Conservation (phyloP, 1,140 invertebrate genomes). For the Microplitis demolitor region DNA sequence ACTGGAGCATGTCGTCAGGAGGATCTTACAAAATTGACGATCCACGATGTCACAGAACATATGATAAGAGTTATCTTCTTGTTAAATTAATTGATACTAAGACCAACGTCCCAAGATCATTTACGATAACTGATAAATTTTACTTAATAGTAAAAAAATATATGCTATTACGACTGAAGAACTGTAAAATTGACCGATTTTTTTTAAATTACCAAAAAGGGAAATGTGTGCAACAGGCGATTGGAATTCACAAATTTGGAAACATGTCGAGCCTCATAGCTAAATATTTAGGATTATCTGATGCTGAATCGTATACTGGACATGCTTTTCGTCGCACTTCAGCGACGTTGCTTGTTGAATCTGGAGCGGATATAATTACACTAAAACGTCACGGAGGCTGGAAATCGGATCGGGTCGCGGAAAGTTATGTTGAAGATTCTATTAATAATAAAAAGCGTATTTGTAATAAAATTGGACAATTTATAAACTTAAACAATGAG, state of each 20-base stretch:
- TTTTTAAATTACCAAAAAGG: background rate
- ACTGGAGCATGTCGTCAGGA: constrained; percentile 3
- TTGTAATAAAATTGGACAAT: too few relatives aligned
- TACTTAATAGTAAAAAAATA: background rate
- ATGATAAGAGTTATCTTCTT: background rate
- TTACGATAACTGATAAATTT: constrained; percentile 9
- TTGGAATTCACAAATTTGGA: background rate
- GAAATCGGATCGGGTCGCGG: too few relatives aligned
- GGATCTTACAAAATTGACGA: background rate
- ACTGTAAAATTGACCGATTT: background rate
- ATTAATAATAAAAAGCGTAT: too few relatives aligned
- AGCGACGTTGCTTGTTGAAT: too few relatives aligned
- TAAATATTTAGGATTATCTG: too few relatives aligned
- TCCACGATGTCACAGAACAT: constrained; percentile 6
- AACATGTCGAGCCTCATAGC: background rate
- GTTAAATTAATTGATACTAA: constrained; percentile 12
- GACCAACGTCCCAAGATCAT: constrained; percentile 7
- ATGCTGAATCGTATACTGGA: too few relatives aligned
- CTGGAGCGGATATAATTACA: too few relatives aligned
- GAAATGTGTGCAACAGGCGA: background rate
- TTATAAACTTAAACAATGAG: too few relatives aligned
- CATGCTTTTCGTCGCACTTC: too few relatives aligned
- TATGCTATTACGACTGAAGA: background rate
- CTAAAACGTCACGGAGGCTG: too few relatives aligned
- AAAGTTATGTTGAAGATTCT: too few relatives aligned